phyloP scores from a whole-genome alignment of 2,113 vertebrate species.

The Suncus etruscus region DNA sequence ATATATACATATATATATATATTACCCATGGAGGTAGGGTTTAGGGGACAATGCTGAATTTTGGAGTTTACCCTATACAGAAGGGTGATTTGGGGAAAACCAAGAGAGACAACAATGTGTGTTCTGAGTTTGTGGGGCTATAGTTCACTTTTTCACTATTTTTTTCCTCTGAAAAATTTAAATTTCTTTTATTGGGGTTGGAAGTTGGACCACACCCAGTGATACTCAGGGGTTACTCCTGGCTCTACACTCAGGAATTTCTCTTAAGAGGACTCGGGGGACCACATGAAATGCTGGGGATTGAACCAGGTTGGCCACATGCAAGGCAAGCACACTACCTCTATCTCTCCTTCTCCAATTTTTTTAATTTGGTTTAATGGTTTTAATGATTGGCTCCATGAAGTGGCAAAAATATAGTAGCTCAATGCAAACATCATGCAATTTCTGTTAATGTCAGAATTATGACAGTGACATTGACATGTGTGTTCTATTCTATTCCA shows the following conservation, averaged over 20 bases:
- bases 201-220: too few relatives aligned
- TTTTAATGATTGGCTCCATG: not conserved
- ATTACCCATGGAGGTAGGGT: rapidly evolving
- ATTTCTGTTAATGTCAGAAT: not conserved
- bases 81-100: conserved; percentile 26
- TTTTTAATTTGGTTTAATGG: not conserved
- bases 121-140: not conserved
- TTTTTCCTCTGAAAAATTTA: not conserved
- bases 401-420: conserved; percentile 14
- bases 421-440: not conserved
- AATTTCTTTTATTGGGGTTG: conserved; percentile 15
- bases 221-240: too few relatives aligned
- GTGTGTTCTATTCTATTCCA: not conserved
- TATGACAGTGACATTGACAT: not conserved
- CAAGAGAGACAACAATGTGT: not conserved
- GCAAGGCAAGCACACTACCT: too few relatives aligned
- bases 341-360: too few relatives aligned
- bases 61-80: not conserved
- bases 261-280: too few relatives aligned
- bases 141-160: not conserved
- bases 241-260: too few relatives aligned
- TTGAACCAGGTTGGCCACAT: too few relatives aligned
- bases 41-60: rapidly evolving
- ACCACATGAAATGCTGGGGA: too few relatives aligned
- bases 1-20: too few relatives aligned